phyloP scores from a whole-genome alignment of 2,797 vertebrate genomes.

The Poeciliopsis paucimaculata region DNA sequence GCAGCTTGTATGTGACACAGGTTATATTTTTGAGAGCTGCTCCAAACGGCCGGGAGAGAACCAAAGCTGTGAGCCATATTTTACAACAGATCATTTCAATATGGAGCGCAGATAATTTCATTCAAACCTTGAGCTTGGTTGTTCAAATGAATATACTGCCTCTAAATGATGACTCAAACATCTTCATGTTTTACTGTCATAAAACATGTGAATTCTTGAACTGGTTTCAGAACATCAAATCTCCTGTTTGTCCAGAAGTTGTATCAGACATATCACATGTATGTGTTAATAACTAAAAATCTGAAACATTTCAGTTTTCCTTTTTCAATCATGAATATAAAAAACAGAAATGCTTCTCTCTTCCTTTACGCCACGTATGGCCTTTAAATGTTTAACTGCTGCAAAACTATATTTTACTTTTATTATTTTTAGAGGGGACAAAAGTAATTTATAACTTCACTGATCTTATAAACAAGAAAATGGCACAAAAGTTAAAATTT shows the following conservation, averaged over 20 bases:
- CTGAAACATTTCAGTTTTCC: neutral
- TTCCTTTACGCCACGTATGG: neutral
- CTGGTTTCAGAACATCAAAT: neutral
- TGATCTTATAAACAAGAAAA: neutral
- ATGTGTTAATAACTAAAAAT: neutral
- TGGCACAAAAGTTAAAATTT: neutral
- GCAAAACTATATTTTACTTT: neutral
- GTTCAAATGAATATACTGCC: neutral
- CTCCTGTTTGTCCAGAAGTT: neutral
- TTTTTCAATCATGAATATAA: neutral
- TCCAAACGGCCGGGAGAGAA: conserved; percentile 7
- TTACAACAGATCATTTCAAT: conserved; percentile 1
- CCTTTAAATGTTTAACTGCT: neutral
- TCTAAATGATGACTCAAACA: neutral
- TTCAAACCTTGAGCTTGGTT: neutral
- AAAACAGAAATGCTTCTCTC: neutral
- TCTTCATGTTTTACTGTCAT: neutral
- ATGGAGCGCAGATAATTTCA: neutral
- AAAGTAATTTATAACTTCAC: neutral
- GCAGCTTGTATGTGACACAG: conserved; percentile 2
- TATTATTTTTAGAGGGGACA: neutral
- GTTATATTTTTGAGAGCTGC: neutral
- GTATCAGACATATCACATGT: neutral
- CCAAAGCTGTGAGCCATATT: conserved; percentile 1
- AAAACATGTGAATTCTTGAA: neutral